Percentiles rank a stretch among this genome's conserved stretches.
phyloP scores from a whole-genome alignment of 2,797 vertebrate genomes.

The Loris lydekkerianus region DNA sequence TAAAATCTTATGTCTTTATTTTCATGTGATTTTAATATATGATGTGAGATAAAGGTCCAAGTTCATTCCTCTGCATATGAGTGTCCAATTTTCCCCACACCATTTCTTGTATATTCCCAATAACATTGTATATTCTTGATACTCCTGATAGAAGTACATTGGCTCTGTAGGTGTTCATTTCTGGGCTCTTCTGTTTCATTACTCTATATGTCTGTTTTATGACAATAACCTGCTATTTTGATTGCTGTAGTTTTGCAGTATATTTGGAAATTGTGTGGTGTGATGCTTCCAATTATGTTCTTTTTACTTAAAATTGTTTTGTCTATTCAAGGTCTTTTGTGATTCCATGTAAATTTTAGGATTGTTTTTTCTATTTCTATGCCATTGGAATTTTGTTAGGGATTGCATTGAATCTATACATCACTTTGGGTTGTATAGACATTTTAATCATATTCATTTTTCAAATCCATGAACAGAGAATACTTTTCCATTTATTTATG shows the following conservation, averaged over 20 bases:
- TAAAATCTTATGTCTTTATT: neutral
- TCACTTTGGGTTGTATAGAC: neutral
- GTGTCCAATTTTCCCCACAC: neutral
- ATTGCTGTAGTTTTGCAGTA: neutral
- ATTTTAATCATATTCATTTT: neutral
- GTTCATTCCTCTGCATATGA: neutral
- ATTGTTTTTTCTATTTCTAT: neutral
- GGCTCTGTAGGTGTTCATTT: neutral
- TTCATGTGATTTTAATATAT: neutral
- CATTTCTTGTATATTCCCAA: neutral
- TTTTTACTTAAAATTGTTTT: neutral
- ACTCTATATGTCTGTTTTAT: neutral
- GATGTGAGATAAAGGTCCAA: neutral
- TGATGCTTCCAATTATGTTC: neutral
- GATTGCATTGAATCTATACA: neutral
- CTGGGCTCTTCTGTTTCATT: neutral
- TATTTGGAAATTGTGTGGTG: neutral
- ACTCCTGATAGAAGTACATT: neutral
- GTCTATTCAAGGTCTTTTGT: neutral
- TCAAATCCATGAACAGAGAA: neutral
- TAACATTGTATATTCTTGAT: neutral
- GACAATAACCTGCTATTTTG: neutral
- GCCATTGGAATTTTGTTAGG: neutral
- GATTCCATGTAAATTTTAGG: neutral
- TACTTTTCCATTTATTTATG: neutral